These are phyloP conservation scores for Sula dactylatra DNA, from an alignment of 2,113 vertebrate species.

Conservation along the genomic window DNA sequence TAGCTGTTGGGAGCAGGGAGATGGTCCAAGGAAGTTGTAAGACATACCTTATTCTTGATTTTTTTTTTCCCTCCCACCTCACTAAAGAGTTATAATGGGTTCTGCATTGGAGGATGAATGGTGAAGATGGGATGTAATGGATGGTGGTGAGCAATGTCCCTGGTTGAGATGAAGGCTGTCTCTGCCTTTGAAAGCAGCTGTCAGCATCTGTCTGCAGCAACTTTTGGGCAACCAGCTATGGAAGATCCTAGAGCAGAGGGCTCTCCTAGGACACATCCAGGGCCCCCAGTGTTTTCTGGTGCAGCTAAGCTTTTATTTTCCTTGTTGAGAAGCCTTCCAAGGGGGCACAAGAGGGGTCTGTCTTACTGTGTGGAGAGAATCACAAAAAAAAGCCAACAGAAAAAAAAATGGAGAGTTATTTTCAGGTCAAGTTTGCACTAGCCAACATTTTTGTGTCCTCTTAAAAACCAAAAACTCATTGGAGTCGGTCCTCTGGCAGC, in stretches of 20 bases:
- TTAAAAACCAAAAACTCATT: background rate
- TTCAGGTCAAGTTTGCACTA: background rate
- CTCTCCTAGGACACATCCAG: background rate
- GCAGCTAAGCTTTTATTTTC: background rate
- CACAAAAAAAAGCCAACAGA: background rate
- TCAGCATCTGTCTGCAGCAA: background rate
- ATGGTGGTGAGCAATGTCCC: background rate
- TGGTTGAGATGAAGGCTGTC: background rate
- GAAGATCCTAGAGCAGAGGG: background rate
- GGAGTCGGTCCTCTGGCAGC: background rate
- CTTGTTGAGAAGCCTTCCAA: background rate
- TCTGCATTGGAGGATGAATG: background rate
- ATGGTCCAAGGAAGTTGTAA: background rate
- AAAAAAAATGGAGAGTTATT: background rate
- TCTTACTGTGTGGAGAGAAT: background rate
- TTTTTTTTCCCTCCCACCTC: background rate
- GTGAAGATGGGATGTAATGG: background rate
- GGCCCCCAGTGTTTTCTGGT: background rate
- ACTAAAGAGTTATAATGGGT: background rate
- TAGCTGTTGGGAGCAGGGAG: background rate
- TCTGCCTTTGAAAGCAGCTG: background rate
- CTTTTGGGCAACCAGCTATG: background rate
- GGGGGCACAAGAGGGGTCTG: fast-evolving
- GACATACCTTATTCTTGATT: background rate
- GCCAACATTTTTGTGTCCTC: background rate